Conservation (phyloP, 1,140 invertebrate genomes). For the Probaryconus sp. region DNA sequence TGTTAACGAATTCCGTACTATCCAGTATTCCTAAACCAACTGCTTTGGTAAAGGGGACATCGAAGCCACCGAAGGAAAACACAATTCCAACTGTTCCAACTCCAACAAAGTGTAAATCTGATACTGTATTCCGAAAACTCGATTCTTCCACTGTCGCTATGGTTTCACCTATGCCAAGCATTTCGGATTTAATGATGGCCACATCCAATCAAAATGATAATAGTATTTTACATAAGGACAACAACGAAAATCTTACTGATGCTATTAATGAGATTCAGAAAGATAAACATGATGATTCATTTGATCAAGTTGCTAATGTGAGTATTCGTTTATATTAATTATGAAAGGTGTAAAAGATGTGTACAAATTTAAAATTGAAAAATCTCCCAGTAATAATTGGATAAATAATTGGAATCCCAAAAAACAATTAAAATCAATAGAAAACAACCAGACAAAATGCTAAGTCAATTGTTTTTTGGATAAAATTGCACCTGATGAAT, state of each 20-base stretch:
- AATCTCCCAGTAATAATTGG: too few relatives aligned
- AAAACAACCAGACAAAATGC: too few relatives aligned
- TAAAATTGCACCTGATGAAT: too few relatives aligned
- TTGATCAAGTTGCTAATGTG: slow-evolving; percentile 74
- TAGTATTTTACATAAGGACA: slow-evolving; percentile 84
- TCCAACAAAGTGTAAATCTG: slow-evolving; percentile 66
- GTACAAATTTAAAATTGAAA: too few relatives aligned
- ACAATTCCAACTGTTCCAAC: slow-evolving; percentile 59
- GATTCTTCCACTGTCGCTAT: slow-evolving; percentile 83
- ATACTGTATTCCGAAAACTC: slow-evolving; percentile 76
- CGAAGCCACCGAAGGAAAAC: slow-evolving; percentile 80
- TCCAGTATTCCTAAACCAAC: slow-evolving; percentile 93
- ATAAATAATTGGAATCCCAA: too few relatives aligned
- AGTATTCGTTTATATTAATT: slow-evolving; percentile 27
- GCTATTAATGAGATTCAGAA: slow-evolving; percentile 80
- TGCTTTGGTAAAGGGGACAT: slow-evolving; percentile 92
- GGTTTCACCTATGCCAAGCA: slow-evolving; percentile 86
- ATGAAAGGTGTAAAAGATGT: too few relatives aligned
- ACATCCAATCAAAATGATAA: slow-evolving; percentile 82
- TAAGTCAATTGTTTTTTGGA: too few relatives aligned
- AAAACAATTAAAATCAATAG: too few relatives aligned
- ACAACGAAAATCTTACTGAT: slow-evolving; percentile 83
- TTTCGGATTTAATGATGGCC: slow-evolving; percentile 77
- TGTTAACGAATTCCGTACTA: slow-evolving; percentile 65
- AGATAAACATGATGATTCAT: slow-evolving; percentile 78